Evolutionary conservation across 2,797 vertebrate genomes (phyloP), one percentile per base, ranked within the genome.

Genomic region (Hippocampus kuda): DNA sequence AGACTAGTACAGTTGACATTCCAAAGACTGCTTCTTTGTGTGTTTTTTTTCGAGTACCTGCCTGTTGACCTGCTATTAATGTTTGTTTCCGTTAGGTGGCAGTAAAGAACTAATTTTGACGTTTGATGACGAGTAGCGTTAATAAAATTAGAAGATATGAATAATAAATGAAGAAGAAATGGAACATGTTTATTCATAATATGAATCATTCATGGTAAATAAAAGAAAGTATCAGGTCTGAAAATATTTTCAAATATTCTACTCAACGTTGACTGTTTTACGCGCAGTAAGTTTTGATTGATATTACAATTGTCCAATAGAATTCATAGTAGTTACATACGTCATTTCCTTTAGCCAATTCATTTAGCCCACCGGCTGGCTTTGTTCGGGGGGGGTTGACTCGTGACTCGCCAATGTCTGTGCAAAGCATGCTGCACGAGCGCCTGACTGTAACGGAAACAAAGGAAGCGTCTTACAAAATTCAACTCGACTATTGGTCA

Each of bases 311-410:
- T 59, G 42, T 53, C 88, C 87, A 89, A 87, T 86, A 0, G 49
- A 3, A 22, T 69, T 16, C 5, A 22, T 2, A 20, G 1, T 41
- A 2, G 63, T 30, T 18, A 10, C 30, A 2, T 62, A 20, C 59
- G 68, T 27, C 79, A 83, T 75, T 74, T 48, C 0, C 18, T 79
- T 81, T 0, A 67, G 38, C 88, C 88, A 90, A 89, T 90, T 38
- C 75, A 66, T 3, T 3, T 61, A 6, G 34, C 5, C 65, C 12
- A 51, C 69, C 51, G 27, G 64, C 46, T 26, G 9, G 67, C 16
- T 2, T 1, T 2, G 30, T 57, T 57, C 69, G 87, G 70, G 83
- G 77, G 60, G 63, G 81, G 80, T 86, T 87, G 82, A 72, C 65
- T 68, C 20, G 56, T 61, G 26, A 57, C 38, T 61, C 13, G 54